Evolutionary conservation across 2,888 invertebrate genomes (phyloP), one percentile per base, ranked within the genome.

Genomic region (Euplexia lucipara): DNA sequence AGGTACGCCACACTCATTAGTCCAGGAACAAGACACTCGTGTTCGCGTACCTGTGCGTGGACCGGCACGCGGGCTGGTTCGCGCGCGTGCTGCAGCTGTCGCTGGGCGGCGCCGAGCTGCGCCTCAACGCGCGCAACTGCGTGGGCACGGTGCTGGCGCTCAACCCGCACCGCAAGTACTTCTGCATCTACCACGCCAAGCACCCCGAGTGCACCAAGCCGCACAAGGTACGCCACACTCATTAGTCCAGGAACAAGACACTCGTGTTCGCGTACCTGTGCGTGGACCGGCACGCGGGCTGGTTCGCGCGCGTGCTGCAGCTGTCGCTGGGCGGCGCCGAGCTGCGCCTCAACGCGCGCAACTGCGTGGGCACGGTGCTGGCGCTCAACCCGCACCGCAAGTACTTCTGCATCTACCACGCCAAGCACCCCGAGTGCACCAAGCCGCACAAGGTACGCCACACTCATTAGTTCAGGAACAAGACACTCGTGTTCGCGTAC

Each of bases 371-470:
- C 59, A 99, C 99, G 5, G 99, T 99, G 66, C 95, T 99, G 49
- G 98, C 99, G 1, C 95, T 99, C 74, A 99, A 99, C 94, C 99
- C 99, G 26, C 98, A 99, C 94, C 96, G 99, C 74, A 98, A 99
- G 94, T 99, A 99, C 96, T 99, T 99, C 95, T 99, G 99, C 91
- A 99, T 99, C 96, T 99, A 99, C 95, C 99, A 99, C 95, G 98
- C 98, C 63, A 99, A 98, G 93, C 99, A 99, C 92, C 98, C 98
- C 1, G 98, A 98, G 93, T 96, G 96, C 66, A 95, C 96, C 76
- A 96, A 96, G 83, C 96, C 97, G 48, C 96, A 96, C 58, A 97
- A 97, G n/a, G n/a, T n/a, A n/a, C n/a, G n/a, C n/a, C n/a, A n/a
- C n/a, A n/a, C n/a, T n/a, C n/a, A n/a, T n/a, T n/a, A n/a, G n/a